Base-by-base conservation (phyloP, 2,888 invertebrate genomes). In the Melinaea marsaeus region DNA sequence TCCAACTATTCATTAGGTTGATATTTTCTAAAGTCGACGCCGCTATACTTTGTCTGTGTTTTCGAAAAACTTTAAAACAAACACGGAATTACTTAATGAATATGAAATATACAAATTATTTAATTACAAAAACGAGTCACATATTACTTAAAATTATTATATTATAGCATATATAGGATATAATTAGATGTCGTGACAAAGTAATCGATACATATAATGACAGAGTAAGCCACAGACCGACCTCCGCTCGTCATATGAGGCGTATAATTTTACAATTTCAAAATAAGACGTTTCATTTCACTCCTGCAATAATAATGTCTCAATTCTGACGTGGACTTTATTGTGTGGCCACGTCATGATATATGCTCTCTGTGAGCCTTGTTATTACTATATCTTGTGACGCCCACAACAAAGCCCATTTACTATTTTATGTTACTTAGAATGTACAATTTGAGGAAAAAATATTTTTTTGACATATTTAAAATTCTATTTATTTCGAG, bases 151-250 rank as follows among this genome's bases (percentile, higher is more conserved):
- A 37, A 37, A 37, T 37, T 2, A 37, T 37, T 37, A 37, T 37
- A 42, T 22, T 22, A 22, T 22, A 22, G 22, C 22, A 22, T 42
- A 42, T 42, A 42, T 9, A 42, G 2, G 9, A 42, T 9, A 42
- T 42, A 42, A 42, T 51, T 22, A 32, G 11, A 51, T 51, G 32
- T 51, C 32, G 51, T 51, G 22, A 51, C 32, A 32, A 64, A 64
- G 66, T 54, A 69, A 68, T 68, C 69, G 66, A 69, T 68, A 51
- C 42, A 45, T 13, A 32, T 70, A 70, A 70, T 70, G 61, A 70
- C 68, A 70, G 62, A 64, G 62, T 45, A 58, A 51, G 57, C 55
- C 55, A 59, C 34, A 13, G 6, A 32, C 42, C 57, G 62, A 57
- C 60, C 60, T 58, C 58, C 60, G 11, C 46, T 46, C 13, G 47